phyloP scores from a whole-genome alignment of 2,797 vertebrate species.

The Okamejei kenojei region DNA sequence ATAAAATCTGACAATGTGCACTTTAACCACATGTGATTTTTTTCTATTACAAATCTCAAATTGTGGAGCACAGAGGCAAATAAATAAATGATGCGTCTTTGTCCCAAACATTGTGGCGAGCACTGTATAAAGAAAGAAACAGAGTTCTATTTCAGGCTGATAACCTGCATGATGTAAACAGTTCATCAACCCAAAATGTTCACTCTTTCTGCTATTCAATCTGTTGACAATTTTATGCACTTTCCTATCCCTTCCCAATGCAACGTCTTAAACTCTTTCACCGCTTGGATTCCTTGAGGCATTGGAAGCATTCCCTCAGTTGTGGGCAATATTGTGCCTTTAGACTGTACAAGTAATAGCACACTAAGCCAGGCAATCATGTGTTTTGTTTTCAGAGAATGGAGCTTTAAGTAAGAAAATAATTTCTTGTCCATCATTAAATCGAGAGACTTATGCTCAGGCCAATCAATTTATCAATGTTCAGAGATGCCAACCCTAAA shows the following conservation, averaged over 20 bases:
- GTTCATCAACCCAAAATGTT: too few species aligned
- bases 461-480: not conserved
- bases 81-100: too few species aligned
- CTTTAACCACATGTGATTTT: too few species aligned
- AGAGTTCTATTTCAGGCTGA: too few species aligned
- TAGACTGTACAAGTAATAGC: not conserved
- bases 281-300: not conserved
- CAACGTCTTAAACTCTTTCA: not conserved
- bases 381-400: not conserved
- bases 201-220: not conserved
- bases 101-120: too few species aligned
- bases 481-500: too few species aligned
- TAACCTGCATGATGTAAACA: too few species aligned
- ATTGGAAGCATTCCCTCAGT: not conserved
- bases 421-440: not conserved
- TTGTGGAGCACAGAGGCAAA: too few species aligned
- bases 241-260: not conserved
- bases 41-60: too few species aligned
- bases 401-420: not conserved
- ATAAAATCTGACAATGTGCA: too few species aligned
- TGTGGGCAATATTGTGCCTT: too few species aligned
- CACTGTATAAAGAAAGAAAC: too few species aligned
- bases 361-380: not conserved
- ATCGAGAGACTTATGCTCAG: not conserved
- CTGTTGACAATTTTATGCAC: not conserved